Conservation (phyloP, 2,113 vertebrate species). For the Danionella cerebrum region DNA sequence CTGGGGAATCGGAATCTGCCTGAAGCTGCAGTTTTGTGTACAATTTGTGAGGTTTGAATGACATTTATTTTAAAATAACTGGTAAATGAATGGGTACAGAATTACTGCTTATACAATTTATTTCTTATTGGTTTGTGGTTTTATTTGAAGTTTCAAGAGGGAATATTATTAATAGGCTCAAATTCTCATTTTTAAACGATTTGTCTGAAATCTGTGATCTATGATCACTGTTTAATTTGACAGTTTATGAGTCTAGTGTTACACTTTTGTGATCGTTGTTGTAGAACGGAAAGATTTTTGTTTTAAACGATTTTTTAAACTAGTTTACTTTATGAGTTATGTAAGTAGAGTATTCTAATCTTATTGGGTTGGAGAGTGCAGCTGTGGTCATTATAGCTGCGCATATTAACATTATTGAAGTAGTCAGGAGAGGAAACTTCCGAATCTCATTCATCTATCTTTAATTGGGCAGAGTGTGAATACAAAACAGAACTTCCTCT, state of each 20-base stretch:
- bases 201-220: neutral
- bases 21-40: neutral
- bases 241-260: too few relatives aligned
- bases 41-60: neutral
- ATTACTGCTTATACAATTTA: neutral
- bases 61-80: neutral
- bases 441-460: conserved; percentile 47
- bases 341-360: too few relatives aligned
- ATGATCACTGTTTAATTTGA: neutral
- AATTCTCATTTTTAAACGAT: neutral
- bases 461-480: conserved; percentile 37
- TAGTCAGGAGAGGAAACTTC: neutral
- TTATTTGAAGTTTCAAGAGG: neutral
- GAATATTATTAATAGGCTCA: neutral
- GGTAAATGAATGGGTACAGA: neutral
- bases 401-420: too few relatives aligned
- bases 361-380: too few relatives aligned
- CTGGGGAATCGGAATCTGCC: neutral
- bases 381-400: too few relatives aligned
- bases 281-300: too few relatives aligned
- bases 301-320: too few relatives aligned
- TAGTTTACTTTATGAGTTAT: too few relatives aligned
- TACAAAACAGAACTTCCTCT: conserved; percentile 39
- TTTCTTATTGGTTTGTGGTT: neutral
- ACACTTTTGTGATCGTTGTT: too few relatives aligned